Conservation (phyloP, 2,113 vertebrate species). For the Clarias batrachus region DNA sequence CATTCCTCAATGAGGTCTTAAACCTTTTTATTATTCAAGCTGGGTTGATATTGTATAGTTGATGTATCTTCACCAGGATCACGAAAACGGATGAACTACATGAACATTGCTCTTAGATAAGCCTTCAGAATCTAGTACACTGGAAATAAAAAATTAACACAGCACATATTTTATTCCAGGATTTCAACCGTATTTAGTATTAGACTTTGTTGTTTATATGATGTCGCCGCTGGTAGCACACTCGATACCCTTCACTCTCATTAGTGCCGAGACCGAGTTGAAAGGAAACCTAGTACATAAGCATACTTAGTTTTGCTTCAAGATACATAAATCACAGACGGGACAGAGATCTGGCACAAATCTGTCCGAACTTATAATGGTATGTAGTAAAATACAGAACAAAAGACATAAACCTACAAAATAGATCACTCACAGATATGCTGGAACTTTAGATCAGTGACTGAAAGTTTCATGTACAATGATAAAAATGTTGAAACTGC, state of each 20-base stretch:
- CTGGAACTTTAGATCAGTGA: neutral
- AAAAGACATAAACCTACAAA: slow-evolving; percentile 26
- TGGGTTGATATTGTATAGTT: neutral
- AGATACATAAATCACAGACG: neutral
- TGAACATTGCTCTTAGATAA: neutral
- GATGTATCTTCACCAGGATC: neutral
- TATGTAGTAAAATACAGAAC: slow-evolving; percentile 14
- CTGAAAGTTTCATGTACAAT: neutral
- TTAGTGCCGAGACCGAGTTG: neutral
- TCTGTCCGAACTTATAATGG: neutral
- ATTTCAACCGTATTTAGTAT: no score
- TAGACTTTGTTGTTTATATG: neutral
- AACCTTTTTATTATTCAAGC: slow-evolving; percentile 11
- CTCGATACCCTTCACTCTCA: neutral
- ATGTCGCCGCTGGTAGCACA: neutral
- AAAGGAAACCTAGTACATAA: neutral
- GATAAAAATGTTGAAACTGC: neutral
- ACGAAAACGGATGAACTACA: slow-evolving; percentile 14
- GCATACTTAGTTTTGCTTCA: neutral
- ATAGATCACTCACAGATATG: slow-evolving; percentile 16
- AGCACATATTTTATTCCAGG: neutral
- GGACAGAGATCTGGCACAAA: neutral
- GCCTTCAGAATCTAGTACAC: neutral
- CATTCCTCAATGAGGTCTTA: neutral
- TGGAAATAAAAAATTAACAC: neutral